Evolutionary conservation across 2,888 invertebrate genomes (phyloP), one percentile per base, ranked within the genome.

Genomic region (Idaea biselata): DNA sequence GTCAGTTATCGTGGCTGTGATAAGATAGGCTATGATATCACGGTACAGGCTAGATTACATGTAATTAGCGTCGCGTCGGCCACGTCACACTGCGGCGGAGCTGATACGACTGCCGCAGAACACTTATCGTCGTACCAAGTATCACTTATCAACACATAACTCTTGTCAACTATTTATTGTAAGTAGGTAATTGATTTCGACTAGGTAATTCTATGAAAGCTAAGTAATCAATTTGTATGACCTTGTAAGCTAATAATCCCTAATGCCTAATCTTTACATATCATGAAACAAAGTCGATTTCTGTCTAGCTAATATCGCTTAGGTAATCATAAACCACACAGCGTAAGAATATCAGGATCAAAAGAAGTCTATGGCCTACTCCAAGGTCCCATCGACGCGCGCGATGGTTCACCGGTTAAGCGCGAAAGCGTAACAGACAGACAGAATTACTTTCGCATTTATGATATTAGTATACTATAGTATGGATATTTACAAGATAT

Each of bases 71-170:
- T 63, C 76, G 68, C 72, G 73, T 76, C 74, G 67, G 79, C 64
- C 82, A 81, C 90, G 91, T 91, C 91, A 91, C 74, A 90, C 88
- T 91, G 91, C 91, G 89, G 89, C 73, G 72, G 67, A 65, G 68
- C 72, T 71, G 84, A 84, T 87, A 88, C 73, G 67, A 77, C 82
- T 89, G 80, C 90, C 87, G 91, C 91, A 89, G 79, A 83, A 79
- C 82, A 72, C 71, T 81, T 86, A 88, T 87, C 85, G 76, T 77
- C 25, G 73, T 68, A 68, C 67, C 66, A 65, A 64, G 60, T 59
- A 33, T 58, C 56, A 53, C 18, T 18, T 66, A 63, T 31, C 54
- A 11, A 11, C 44, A 44, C 8, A 44, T 44, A 44, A 8, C 44
- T 44, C 8, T 44, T 44, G 44, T 44, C 8, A 44, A 44, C 11